Percentiles rank a stretch among this genome's conserved stretches.
Evolutionary conservation across 2,888 invertebrate species (phyloP).

Genomic region (Drosophila austrosaltans): DNA sequence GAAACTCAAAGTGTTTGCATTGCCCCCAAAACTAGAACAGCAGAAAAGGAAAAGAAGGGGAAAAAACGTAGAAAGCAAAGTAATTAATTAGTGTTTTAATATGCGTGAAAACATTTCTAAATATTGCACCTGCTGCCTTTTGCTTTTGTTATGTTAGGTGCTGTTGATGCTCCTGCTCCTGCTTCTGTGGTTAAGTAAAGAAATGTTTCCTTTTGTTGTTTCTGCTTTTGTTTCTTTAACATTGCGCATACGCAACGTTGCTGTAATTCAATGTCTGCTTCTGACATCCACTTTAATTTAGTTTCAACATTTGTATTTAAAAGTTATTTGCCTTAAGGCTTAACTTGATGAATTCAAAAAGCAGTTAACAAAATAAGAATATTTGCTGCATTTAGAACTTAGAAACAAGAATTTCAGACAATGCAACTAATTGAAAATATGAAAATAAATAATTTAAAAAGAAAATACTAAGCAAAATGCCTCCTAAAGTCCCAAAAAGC

Average conservation of each 20-base stretch:
- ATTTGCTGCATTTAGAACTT: neutral
- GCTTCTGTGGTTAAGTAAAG: conserved; percentile 48
- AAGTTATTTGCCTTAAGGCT: conserved; percentile 40
- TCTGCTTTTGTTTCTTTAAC: conserved; percentile 32
- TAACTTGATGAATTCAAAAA: conserved; percentile 33
- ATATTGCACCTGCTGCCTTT: conserved; percentile 40
- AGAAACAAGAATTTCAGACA: neutral
- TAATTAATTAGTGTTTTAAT: conserved; percentile 65
- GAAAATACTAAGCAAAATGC: no score
- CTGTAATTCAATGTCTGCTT: conserved; percentile 18
- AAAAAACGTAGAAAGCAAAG: conserved; percentile 14
- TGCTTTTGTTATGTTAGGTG: conserved; percentile 35
- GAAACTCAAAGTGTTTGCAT: conserved; percentile 32
- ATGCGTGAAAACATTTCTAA: conserved; percentile 45
- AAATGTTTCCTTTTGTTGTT: conserved; percentile 48
- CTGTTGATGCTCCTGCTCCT: neutral
- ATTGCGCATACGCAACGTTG: conserved; percentile 51
- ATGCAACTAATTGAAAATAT: no score
- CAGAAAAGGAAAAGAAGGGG: neutral
- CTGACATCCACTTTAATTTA: conserved; percentile 18
- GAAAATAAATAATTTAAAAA: no score
- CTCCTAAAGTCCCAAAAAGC: no score
- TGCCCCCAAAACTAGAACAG: conserved; percentile 25
- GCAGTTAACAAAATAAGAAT: neutral
- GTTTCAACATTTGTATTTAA: conserved; percentile 35